Percentiles rank a stretch among this genome's conserved stretches.
phyloP scores from a whole-genome alignment of 1,140 invertebrate genomes.

The Drosophila auraria region DNA sequence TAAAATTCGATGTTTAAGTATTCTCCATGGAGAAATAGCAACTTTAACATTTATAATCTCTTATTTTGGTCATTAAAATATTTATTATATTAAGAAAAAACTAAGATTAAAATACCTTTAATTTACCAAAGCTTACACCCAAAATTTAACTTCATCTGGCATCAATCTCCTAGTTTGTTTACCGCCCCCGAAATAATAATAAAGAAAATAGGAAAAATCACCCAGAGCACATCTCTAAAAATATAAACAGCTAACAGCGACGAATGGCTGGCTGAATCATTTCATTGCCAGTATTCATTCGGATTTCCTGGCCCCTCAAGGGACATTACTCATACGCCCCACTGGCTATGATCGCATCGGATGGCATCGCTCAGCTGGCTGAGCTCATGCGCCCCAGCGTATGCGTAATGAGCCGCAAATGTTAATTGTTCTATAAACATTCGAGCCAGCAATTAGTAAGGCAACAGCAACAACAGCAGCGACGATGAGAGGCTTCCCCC shows the following conservation, averaged over 20 bases:
- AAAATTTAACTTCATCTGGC: constrained; percentile 9
- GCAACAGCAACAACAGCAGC: constrained; percentile 23
- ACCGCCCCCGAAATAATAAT: neutral
- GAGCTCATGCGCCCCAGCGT: constrained; percentile 50
- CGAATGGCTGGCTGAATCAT: constrained; percentile 39
- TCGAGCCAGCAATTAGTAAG: constrained; percentile 53
- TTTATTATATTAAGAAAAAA: neutral
- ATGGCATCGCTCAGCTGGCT: constrained; percentile 44
- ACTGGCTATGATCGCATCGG: constrained; percentile 41
- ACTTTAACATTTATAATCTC: neutral
- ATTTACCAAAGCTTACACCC: neutral
- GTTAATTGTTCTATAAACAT: constrained; percentile 68
- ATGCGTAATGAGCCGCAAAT: constrained; percentile 64
- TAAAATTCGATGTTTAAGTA: no score
- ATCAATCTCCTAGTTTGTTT: constrained; percentile 29
- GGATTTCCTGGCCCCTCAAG: constrained; percentile 21
- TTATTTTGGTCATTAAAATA: no score
- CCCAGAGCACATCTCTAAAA: constrained; percentile 23
- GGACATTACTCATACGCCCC: constrained; percentile 52
- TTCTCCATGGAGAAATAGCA: neutral
- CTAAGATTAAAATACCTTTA: no score
- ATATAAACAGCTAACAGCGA: constrained; percentile 12
- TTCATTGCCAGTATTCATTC: constrained; percentile 25
- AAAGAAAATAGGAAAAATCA: neutral
- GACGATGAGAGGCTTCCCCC: constrained; percentile 52